A percentile compares a stretch with the other conserved stretches of the same genome.
These are phyloP conservation scores for Planiliza haematocheilus DNA, from an alignment of 2,113 vertebrate species.

Conservation along the genomic window DNA sequence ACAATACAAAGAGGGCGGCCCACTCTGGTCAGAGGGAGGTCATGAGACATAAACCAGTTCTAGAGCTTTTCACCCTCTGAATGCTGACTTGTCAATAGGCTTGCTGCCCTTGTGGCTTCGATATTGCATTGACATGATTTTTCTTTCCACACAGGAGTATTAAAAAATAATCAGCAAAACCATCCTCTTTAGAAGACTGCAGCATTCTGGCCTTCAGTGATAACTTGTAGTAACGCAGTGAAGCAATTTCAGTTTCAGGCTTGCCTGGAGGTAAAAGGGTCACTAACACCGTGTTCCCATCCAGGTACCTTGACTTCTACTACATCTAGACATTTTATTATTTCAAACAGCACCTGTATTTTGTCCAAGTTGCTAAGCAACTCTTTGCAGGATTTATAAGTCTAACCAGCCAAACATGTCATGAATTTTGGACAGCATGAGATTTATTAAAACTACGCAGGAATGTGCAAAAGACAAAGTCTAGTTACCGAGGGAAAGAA, in stretches of 20 bases:
- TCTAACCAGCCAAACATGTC: background rate
- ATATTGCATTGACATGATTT: constrained; percentile 39
- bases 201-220: constrained; percentile 34
- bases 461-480: constrained; percentile 6
- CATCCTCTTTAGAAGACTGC: constrained; percentile 32
- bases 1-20: constrained; percentile 38
- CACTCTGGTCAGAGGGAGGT: constrained; percentile 70
- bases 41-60: constrained; percentile 72
- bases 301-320: background rate
- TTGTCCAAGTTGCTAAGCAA: constrained; percentile 14
- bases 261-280: constrained; percentile 24
- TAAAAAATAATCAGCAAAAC: constrained; percentile 12
- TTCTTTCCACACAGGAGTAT: constrained; percentile 34
- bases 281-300: background rate
- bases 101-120: constrained; percentile 35
- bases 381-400: constrained; percentile 7
- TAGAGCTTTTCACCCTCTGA: constrained; percentile 53
- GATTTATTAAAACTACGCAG: background rate
- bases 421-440: background rate
- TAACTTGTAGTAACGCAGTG: constrained; percentile 27
- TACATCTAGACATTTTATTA: background rate
- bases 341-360: constrained; percentile 16
- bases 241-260: constrained; percentile 33
- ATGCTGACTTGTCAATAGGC: constrained; percentile 62
- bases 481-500: background rate